Evolutionary conservation across 2,888 invertebrate species (phyloP), one percentile per base, ranked within the genome.

Genomic region (Microdon myrmicae): DNA sequence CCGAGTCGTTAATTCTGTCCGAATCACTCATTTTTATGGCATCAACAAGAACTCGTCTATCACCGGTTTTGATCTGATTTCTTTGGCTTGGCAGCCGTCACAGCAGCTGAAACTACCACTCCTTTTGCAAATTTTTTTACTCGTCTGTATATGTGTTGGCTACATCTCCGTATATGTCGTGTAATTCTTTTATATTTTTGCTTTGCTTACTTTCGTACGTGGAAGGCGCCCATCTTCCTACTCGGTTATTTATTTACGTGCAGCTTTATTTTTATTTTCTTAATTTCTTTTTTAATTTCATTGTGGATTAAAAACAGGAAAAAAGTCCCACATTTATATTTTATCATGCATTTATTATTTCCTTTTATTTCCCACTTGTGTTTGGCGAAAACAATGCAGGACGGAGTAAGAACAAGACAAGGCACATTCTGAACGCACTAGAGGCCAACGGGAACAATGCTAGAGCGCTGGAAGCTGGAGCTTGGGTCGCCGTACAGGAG

Each of bases 91-190:
- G 39, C 55, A 47, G 45, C 44, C 22, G 39, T 29, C 28, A 16
- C 43, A 56, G 64, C 58, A 58, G 56, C 58, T 58, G 64, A 56
- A 64, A n/a, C n/a, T n/a, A 64, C 47, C 64, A 51, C 43, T 58
- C 58, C 37, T 58, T 58, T 51, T 38, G 26, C 26, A 20, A 23
- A 44, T 3, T 28, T 26, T 23, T 6, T 10, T 9, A 7, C 10
- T 28, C 6, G n/a, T n/a, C n/a, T n/a, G n/a, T n/a, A n/a, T n/a
- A n/a, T n/a, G n/a, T n/a, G n/a, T n/a, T n/a, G n/a, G n/a, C n/a
- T n/a, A n/a, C n/a, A n/a, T n/a, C n/a, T n/a, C n/a, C n/a, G n/a
- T n/a, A n/a, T n/a, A n/a, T n/a, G n/a, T 5, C 22, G 12, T 31
- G 34, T 23, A 34, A 20, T 22, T 23, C 25, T 39, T 29, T 20